Evolutionary conservation across 2,113 vertebrate species (phyloP).

Genomic region (Lanius collurio): DNA sequence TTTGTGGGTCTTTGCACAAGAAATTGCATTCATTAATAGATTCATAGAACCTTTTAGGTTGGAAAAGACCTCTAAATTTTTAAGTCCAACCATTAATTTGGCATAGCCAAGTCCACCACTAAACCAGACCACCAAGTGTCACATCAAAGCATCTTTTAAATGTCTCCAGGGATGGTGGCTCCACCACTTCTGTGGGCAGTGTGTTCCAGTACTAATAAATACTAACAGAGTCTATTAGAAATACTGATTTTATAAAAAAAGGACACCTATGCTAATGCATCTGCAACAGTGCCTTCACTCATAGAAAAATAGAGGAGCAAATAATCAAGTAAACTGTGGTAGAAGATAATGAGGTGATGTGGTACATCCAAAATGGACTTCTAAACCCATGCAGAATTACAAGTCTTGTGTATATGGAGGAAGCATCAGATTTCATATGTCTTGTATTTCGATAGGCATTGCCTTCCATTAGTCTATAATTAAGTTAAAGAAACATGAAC

Average conservation of each 20-base stretch:
- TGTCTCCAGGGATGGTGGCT: neutral
- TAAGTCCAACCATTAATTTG: neutral
- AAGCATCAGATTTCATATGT: neutral
- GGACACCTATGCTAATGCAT: neutral
- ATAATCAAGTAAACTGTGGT: neutral
- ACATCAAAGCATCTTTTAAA: neutral
- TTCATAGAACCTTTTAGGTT: neutral
- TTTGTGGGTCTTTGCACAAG: neutral
- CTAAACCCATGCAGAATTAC: neutral
- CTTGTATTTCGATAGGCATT: neutral
- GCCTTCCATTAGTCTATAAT: neutral
- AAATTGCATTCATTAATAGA: neutral
- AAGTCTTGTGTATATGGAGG: neutral
- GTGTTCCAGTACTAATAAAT: neutral
- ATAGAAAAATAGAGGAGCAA: neutral
- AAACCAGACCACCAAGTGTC: neutral
- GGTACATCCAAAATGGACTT: neutral
- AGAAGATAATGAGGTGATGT: neutral
- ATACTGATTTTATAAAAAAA: neutral
- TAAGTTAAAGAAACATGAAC: neutral
- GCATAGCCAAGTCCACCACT: neutral
- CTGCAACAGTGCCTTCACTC: neutral
- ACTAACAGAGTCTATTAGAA: neutral
- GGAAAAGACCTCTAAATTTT: neutral
- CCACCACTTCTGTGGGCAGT: neutral